Percentiles rank a stretch among this genome's conserved stretches.
phyloP scores from a whole-genome alignment of 1,140 invertebrate species.

The Cepaea nemoralis region DNA sequence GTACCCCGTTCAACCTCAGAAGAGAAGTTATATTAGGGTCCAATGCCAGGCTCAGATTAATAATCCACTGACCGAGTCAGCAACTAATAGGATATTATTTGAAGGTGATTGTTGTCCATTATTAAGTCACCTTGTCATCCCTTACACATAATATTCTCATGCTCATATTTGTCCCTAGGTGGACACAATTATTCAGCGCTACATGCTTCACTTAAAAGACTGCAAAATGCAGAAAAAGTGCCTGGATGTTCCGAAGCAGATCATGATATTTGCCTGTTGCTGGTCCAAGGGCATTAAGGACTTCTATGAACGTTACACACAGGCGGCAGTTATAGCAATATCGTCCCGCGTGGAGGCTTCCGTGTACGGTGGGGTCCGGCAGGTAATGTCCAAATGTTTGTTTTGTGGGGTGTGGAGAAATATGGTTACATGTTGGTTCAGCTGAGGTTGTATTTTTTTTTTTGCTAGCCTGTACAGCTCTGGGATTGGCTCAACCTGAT shows the following conservation, averaged over 20 bases:
- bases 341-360: conserved; percentile 61
- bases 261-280: conserved; percentile 53
- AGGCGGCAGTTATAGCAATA: conserved; percentile 56
- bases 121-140: background rate
- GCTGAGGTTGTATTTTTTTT: no score
- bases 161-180: conserved; percentile 40
- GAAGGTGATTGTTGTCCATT: no score
- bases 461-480: no score
- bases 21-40: no score
- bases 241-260: conserved; percentile 51
- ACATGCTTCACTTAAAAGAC: conserved; percentile 42
- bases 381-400: conserved; percentile 45
- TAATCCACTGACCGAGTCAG: no score
- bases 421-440: no score
- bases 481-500: no score
- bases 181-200: conserved; percentile 46
- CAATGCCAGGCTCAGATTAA: no score
- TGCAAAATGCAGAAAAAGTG: conserved; percentile 39
- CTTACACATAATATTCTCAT: background rate
- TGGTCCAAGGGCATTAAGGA: conserved; percentile 52
- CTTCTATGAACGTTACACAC: conserved; percentile 49
- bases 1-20: no score
- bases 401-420: background rate
- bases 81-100: no score
- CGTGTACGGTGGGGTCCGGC: conserved; percentile 61